Evolutionary conservation across 2,113 vertebrate species (phyloP).

Genomic region (Polyodon spathula): DNA sequence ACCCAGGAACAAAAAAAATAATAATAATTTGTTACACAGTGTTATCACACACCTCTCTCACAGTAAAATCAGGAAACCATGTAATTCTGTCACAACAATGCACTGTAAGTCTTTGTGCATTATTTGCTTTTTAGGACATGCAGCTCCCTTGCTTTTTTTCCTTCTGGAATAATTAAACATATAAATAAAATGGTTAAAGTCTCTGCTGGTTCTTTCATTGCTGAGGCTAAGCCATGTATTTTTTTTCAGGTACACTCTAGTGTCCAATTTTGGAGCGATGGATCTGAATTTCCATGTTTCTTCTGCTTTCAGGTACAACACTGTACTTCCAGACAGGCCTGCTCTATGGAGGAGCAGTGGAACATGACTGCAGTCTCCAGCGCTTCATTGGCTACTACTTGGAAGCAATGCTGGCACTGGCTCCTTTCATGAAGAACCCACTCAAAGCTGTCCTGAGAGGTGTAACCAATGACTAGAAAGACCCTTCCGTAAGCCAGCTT

Average conservation of each 20-base stretch:
- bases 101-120: neutral
- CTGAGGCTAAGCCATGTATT: slow-evolving; percentile 5
- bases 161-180: slow-evolving; percentile 11
- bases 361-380: slow-evolving; percentile 79
- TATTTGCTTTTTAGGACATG: neutral
- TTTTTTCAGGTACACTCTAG: slow-evolving; percentile 3
- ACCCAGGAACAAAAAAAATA: too few species aligned
- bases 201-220: slow-evolving; percentile 16
- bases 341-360: slow-evolving; percentile 70
- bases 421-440: slow-evolving; percentile 86
- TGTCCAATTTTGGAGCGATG: neutral
- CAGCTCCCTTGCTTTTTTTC: neutral
- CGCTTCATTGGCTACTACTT: slow-evolving; percentile 86
- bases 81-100: neutral
- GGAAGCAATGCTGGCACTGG: slow-evolving; percentile 82
- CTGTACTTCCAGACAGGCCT: slow-evolving; percentile 88
- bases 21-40: too few species aligned
- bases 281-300: neutral
- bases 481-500: slow-evolving; percentile 73
- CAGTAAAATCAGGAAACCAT: too few species aligned
- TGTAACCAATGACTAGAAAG: slow-evolving; percentile 79
- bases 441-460: slow-evolving; percentile 76
- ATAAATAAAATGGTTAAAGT: slow-evolving; percentile 10
- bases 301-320: slow-evolving; percentile 62
- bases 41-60: too few species aligned